Conservation (phyloP, 2,797 vertebrate species). For the Mastacembelus armatus region DNA sequence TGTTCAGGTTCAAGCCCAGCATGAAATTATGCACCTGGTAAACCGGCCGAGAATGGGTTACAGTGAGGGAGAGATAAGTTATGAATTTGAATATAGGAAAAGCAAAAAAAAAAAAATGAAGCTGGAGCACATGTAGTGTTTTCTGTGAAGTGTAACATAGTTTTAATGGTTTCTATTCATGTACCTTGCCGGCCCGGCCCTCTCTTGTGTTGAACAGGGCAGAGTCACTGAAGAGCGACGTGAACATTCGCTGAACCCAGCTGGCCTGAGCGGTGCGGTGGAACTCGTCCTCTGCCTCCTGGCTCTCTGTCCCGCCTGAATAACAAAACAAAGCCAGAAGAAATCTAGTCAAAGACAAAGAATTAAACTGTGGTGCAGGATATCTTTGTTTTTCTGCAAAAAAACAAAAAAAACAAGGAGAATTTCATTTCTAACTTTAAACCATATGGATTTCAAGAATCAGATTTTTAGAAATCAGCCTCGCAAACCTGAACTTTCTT, state of each 20-base stretch:
- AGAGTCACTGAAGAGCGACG: slow-evolving; percentile 91
- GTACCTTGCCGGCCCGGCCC: slow-evolving; percentile 93
- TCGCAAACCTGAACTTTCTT: too few species aligned
- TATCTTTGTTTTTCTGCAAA: neutral
- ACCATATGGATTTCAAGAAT: too few species aligned
- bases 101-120: neutral
- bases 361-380: neutral
- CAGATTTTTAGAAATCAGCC: too few species aligned
- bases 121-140: neutral
- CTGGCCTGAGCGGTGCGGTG: slow-evolving; percentile 88
- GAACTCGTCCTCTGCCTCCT: slow-evolving; percentile 82
- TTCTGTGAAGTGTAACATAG: neutral
- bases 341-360: neutral
- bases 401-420: neutral
- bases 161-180: neutral
- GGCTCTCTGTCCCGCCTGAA: slow-evolving; percentile 86
- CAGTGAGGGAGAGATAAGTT: neutral
- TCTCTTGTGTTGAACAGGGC: slow-evolving; percentile 95
- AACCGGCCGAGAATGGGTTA: neutral
- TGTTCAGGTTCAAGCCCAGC: slow-evolving; percentile 96
- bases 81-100: neutral
- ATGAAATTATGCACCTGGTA: slow-evolving; percentile 96
- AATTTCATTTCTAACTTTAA: too few species aligned
- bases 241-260: slow-evolving; percentile 96
- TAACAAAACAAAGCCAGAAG: neutral